Percentiles rank a stretch among this genome's conserved stretches.
These are phyloP conservation scores for Sycophila texana DNA, from an alignment of 2,888 invertebrate genomes.

Conservation along the genomic window DNA sequence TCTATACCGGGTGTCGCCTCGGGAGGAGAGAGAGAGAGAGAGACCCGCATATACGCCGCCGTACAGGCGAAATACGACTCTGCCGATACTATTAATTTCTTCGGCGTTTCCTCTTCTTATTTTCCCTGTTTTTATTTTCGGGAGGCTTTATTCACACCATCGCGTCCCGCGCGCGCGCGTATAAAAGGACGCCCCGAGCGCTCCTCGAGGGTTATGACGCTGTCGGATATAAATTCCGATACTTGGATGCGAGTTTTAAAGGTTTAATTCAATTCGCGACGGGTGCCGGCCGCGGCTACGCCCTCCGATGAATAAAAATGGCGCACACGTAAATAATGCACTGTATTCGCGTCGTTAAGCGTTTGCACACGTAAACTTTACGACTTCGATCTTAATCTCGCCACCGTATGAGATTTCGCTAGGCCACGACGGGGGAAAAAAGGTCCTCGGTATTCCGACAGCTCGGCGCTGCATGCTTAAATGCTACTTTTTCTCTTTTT, in stretches of 20 bases:
- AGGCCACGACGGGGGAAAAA: slow-evolving; percentile 23
- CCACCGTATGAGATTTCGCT: slow-evolving; percentile 33
- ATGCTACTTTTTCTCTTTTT: slow-evolving; percentile 7
- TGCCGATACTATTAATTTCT: slow-evolving; percentile 28
- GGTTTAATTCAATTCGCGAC: slow-evolving; percentile 35
- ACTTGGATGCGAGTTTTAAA: slow-evolving; percentile 8
- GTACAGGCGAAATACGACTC: slow-evolving; percentile 9
- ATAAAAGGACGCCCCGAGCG: slow-evolving; percentile 5
- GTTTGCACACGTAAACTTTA: slow-evolving; percentile 28
- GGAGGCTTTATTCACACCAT: not conserved
- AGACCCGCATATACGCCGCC: slow-evolving; percentile 8
- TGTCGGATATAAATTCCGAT: slow-evolving; percentile 29
- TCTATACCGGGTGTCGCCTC: slow-evolving; percentile 23
- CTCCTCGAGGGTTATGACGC: not conserved
- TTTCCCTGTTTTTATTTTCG: slow-evolving; percentile 10
- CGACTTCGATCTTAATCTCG: slow-evolving; percentile 28
- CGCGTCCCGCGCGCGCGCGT: slow-evolving; percentile 11
- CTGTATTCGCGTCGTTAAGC: slow-evolving; percentile 22
- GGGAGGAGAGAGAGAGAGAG: not conserved
- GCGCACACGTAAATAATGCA: slow-evolving; percentile 18
- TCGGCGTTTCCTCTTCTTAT: not conserved
- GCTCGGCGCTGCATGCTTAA: not conserved
- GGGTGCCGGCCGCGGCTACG: not conserved
- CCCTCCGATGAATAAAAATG: slow-evolving; percentile 24
- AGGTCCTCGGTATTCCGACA: slow-evolving; percentile 14